Evolutionary conservation across 1,140 invertebrate species (phyloP).

Genomic region (Nephila pilipes): DNA sequence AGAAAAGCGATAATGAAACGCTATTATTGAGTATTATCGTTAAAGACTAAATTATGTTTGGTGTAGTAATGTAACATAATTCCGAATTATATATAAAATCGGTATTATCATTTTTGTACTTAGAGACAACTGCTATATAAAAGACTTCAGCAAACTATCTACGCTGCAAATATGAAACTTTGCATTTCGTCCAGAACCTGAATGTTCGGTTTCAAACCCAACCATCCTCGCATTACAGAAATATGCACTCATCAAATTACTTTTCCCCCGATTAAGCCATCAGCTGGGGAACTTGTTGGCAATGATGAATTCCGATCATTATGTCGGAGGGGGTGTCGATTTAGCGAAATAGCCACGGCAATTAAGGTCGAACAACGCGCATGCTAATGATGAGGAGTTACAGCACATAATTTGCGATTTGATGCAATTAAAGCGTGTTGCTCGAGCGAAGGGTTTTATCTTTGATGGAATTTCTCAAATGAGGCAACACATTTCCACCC

Average conservation of each 20-base stretch:
- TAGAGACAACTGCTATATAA: too few relatives aligned
- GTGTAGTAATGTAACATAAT: too few relatives aligned
- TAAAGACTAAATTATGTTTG: too few relatives aligned
- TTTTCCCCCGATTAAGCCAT: constrained; percentile 39
- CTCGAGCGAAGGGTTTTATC: constrained; percentile 11
- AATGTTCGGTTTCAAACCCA: neutral
- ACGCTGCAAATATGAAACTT: neutral
- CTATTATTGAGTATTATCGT: too few relatives aligned
- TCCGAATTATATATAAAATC: too few relatives aligned
- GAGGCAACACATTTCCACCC: constrained; percentile 51
- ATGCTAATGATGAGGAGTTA: constrained; percentile 70
- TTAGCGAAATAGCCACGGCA: constrained; percentile 60
- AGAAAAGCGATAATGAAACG: too few relatives aligned
- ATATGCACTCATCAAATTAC: constrained; percentile 22
- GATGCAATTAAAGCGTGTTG: constrained; percentile 68
- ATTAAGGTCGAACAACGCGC: constrained; percentile 68
- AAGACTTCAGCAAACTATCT: neutral
- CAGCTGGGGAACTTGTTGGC: constrained; percentile 29
- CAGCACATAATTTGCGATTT: constrained; percentile 73
- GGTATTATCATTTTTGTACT: too few relatives aligned
- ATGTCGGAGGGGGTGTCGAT: constrained; percentile 56
- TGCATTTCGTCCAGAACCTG: neutral
- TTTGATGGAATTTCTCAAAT: constrained; percentile 63
- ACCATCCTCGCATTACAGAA: constrained; percentile 36
- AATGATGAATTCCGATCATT: constrained; percentile 68